These are phyloP conservation scores for Blera fallax DNA, from an alignment of 2,888 invertebrate genomes.

Conservation along the genomic window DNA sequence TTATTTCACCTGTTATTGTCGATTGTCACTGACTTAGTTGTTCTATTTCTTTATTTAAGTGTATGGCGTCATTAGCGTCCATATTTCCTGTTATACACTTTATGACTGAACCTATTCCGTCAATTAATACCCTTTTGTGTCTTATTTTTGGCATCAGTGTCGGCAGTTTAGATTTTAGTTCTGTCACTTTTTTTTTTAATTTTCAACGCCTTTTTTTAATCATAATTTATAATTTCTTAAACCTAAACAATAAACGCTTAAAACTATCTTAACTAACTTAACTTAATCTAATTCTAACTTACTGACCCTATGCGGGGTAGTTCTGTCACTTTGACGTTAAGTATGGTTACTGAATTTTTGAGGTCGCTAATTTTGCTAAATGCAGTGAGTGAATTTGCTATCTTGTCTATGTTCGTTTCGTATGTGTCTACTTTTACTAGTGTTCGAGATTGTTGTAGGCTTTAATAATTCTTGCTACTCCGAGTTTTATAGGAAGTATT, in stretches of 20 bases:
- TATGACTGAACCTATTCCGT: background rate
- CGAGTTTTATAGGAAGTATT: background rate
- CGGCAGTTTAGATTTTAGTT: background rate
- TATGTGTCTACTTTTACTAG: slow-evolving; percentile 8
- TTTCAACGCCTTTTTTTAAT: too few relatives aligned
- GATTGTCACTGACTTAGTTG: too few relatives aligned
- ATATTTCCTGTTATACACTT: background rate
- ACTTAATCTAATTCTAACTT: too few relatives aligned
- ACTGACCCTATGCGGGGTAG: too few relatives aligned
- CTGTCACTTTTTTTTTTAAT: too few relatives aligned
- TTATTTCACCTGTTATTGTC: too few relatives aligned
- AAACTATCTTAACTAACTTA: too few relatives aligned
- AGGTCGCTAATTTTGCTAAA: background rate
- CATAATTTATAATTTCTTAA: too few relatives aligned
- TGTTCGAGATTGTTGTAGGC: background rate
- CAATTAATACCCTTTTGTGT: slow-evolving; percentile 22
- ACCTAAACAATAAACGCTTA: too few relatives aligned
- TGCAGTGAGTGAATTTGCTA: background rate
- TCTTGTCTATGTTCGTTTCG: background rate
- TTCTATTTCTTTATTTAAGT: slow-evolving; percentile 1
- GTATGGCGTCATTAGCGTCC: background rate
- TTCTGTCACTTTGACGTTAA: background rate
- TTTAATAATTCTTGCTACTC: slow-evolving; percentile 1
- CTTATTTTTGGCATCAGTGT: background rate
- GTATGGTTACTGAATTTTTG: background rate